Evolutionary conservation across 2,113 vertebrate genomes (phyloP), one percentile per base, ranked within the genome.

Genomic region (Xiphias gladius): DNA sequence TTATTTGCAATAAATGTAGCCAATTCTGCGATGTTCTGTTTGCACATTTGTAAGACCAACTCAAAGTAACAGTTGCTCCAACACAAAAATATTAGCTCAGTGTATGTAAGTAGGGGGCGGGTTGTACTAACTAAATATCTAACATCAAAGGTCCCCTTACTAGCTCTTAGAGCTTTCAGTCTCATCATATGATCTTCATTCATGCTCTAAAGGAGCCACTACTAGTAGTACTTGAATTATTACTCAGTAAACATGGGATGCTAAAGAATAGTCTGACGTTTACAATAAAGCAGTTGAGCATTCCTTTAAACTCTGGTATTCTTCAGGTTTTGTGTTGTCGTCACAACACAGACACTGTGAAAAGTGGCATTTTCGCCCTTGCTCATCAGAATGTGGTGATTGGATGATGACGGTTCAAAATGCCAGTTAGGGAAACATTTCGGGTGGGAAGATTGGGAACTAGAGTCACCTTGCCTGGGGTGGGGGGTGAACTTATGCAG

Each of bases 401-500:
- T 12, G 54, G 73, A 26, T 12, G 61, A 39, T n/a, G 63, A 50
- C 61, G 37, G 80, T 87, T 88, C 17, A 61, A 73, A 78, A 50
- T 70, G 77, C 72, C 86, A 87, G 73, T 76, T 91, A 89, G 89
- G 68, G 82, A 84, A 91, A 86, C 65, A 83, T 85, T 85, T 90
- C 50, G 74, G 26, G 70, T 43, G 12, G 61, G 63, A 58, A 65
- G 73, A 83, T 76, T 22, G 4, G 74, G 32, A 50, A 54, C 64
- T 26, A 39, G 77, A 89, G 89, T 94, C 89, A 94, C 91, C 92
- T 94, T 94, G 89, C 90, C 82, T 85, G 73, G 83, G 87, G 82
- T 85, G 73, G 83, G 87, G 83, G 86, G 62, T 13, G 57, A 82
- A 77, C 78, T 76, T 79, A 14, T 86, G 72, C 76, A 35, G 62